Conservation (phyloP, 2,888 invertebrate genomes). For the Aphodius sticticus region DNA sequence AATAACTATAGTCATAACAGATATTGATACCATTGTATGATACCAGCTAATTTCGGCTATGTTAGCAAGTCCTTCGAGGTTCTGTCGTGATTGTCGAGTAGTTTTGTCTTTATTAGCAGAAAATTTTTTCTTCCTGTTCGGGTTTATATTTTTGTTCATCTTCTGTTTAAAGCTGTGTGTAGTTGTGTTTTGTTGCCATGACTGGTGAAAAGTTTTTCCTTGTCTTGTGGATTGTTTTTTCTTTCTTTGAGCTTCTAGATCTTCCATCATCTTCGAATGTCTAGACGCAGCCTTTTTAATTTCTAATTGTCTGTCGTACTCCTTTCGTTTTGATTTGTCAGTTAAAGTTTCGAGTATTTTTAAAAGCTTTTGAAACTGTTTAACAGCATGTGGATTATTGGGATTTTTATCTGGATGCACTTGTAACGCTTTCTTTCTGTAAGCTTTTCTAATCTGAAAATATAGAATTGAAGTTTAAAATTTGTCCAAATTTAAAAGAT, state of each 20-base stretch:
- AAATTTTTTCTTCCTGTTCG: too few species aligned
- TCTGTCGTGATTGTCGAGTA: too few species aligned
- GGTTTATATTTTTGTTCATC: too few species aligned
- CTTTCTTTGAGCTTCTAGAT: constrained; percentile 73
- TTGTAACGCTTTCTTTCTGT: constrained; percentile 89
- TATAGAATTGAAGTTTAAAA: constrained; percentile 8
- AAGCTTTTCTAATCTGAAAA: constrained; percentile 84
- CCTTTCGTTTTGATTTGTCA: constrained; percentile 80
- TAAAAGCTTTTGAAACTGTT: constrained; percentile 86
- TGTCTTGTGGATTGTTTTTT: too few species aligned
- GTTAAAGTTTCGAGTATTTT: constrained; percentile 86
- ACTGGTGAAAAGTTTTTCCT: too few species aligned
- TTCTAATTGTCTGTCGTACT: constrained; percentile 89
- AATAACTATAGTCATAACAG: too few species aligned
- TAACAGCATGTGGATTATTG: constrained; percentile 89
- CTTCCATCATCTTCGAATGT: constrained; percentile 85
- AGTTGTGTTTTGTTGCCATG: too few species aligned
- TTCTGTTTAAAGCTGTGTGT: too few species aligned
- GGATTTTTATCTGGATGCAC: constrained; percentile 99
- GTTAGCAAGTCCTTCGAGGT: too few species aligned
- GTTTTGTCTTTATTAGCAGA: too few species aligned
- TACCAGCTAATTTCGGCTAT: too few species aligned
- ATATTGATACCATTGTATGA: too few species aligned
- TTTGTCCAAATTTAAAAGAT: constrained; percentile 28
- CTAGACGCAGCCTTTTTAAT: constrained; percentile 83